These are phyloP conservation scores for Lycophotia porphyrea DNA, from an alignment of 2,888 invertebrate genomes.

Conservation along the genomic window DNA sequence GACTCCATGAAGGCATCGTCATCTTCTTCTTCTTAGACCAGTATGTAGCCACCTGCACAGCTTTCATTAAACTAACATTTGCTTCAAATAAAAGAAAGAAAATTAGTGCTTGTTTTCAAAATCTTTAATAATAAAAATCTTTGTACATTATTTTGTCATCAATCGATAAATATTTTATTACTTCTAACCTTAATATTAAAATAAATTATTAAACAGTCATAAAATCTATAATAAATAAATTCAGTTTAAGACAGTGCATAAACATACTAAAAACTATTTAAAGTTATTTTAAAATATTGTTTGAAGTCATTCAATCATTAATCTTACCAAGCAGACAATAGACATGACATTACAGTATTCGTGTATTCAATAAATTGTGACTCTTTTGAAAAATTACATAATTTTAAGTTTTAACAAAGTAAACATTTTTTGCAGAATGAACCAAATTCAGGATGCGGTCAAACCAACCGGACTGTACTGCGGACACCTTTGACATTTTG, in stretches of 20 bases:
- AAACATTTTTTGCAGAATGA: neutral
- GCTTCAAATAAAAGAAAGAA: too few species aligned
- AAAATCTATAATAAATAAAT: neutral
- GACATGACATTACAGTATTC: neutral
- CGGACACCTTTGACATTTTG: neutral
- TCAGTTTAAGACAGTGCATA: neutral
- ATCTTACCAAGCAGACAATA: neutral
- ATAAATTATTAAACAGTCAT: conserved; percentile 33
- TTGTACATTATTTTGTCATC: conserved; percentile 50
- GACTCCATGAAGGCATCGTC: neutral
- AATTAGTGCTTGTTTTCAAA: neutral
- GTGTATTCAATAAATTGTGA: neutral
- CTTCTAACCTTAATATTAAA: neutral
- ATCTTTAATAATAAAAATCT: conserved; percentile 40
- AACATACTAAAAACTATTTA: neutral
- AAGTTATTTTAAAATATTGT: neutral
- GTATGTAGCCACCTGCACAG: too few species aligned
- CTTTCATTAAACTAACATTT: too few species aligned
- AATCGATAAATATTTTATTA: conserved; percentile 30
- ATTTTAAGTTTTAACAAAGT: neutral
- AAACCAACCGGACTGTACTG: neutral
- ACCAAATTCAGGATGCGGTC: neutral
- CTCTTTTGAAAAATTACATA: neutral
- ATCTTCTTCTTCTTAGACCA: too few species aligned
- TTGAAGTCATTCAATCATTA: neutral